phyloP scores from a whole-genome alignment of 2,113 vertebrate species.

The Chelonoidis abingdonii region DNA sequence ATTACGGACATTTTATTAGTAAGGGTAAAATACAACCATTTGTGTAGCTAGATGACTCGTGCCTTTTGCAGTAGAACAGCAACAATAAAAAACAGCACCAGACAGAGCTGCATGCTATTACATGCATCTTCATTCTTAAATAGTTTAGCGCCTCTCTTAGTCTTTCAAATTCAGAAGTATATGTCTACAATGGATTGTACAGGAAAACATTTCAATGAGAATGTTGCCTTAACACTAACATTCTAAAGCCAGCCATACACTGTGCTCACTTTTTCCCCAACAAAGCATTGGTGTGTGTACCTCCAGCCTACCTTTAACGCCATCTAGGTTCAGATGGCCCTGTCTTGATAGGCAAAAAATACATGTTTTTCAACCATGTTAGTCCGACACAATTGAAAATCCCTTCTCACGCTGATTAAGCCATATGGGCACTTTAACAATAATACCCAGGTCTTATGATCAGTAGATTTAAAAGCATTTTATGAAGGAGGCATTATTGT shows the following conservation, averaged over 20 bases:
- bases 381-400: background rate
- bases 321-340: background rate
- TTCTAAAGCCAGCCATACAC: background rate
- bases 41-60: background rate
- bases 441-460: no score
- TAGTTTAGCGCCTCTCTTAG: background rate
- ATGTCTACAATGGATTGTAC: background rate
- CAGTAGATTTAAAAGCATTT: no score
- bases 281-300: background rate
- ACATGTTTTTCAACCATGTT: accelerated
- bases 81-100: accelerated
- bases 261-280: accelerated
- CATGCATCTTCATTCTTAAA: background rate
- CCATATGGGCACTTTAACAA: no score
- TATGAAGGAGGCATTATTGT: no score
- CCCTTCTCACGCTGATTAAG: no score
- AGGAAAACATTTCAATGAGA: background rate
- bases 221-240: accelerated
- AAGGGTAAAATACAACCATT: background rate
- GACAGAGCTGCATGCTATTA: background rate
- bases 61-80: background rate
- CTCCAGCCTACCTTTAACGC: background rate
- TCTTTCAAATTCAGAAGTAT: background rate
- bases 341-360: background rate
- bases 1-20: background rate